A percentile compares a stretch with the other conserved stretches of the same genome.
Evolutionary conservation across 2,797 vertebrate genomes (phyloP).

Genomic region (Lates japonicus): DNA sequence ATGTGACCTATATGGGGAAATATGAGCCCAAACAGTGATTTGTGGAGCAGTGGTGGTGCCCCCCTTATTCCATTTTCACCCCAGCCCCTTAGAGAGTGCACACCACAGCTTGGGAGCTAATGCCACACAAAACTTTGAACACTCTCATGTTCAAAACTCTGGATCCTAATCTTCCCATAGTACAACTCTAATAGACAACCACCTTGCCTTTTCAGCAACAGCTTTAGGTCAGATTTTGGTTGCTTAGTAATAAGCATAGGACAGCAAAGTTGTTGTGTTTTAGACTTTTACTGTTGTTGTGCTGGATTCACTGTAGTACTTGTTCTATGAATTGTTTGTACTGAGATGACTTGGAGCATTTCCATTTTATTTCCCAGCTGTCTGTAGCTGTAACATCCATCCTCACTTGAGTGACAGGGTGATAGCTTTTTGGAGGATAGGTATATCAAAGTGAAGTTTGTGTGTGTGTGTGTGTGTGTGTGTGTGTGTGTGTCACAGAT

Average conservation of each 20-base stretch:
- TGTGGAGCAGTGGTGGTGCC: too few relatives aligned
- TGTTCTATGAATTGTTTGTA: not conserved
- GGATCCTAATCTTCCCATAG: not conserved
- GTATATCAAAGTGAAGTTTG: not conserved
- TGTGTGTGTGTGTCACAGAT: not conserved
- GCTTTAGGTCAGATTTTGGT: not conserved
- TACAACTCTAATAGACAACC: too few relatives aligned
- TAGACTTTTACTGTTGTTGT: not conserved
- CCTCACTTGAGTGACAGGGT: constrained; percentile 7
- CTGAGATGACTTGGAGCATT: not conserved
- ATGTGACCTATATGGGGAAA: not conserved
- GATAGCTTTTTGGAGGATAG: not conserved
- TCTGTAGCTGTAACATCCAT: not conserved
- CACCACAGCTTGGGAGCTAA: not conserved
- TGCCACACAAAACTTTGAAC: not conserved
- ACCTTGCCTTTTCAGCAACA: not conserved
- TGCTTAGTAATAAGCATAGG: not conserved
- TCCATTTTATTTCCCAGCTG: not conserved
- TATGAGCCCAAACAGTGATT: not conserved
- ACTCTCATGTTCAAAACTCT: not conserved
- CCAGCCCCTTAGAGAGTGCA: not conserved
- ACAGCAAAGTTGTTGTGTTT: not conserved
- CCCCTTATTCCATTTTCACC: not conserved
- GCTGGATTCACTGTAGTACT: too few relatives aligned
- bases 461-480: too few relatives aligned